Evolutionary conservation across 2,113 vertebrate genomes (phyloP).

Genomic region (Saguinus imperator): DNA sequence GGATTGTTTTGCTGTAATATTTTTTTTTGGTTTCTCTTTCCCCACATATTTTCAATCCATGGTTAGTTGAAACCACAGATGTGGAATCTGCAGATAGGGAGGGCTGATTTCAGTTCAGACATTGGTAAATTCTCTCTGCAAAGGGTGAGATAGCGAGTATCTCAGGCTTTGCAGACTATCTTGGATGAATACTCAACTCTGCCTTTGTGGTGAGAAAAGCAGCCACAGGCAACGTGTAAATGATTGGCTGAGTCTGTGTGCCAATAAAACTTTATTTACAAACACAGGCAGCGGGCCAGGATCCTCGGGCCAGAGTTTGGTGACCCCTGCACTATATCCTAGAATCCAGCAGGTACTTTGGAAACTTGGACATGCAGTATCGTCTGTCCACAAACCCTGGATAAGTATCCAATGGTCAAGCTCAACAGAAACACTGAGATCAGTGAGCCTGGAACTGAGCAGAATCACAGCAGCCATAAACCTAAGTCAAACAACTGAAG

Average conservation of each 20-base stretch:
- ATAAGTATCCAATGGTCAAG: background rate
- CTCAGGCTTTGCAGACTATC: background rate
- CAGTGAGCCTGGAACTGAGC: background rate
- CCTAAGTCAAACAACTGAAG: rapidly evolving
- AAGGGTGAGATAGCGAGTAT: background rate
- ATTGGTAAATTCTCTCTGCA: background rate
- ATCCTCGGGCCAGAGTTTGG: background rate
- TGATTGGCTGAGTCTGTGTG: rapidly evolving
- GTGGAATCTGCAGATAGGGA: background rate
- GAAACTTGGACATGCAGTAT: background rate
- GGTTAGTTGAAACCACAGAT: background rate
- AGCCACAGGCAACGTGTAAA: background rate
- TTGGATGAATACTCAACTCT: background rate
- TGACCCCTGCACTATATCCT: background rate
- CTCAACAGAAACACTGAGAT: background rate
- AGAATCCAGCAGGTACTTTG: background rate
- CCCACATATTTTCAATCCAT: background rate
- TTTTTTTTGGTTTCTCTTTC: background rate
- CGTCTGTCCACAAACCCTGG: background rate
- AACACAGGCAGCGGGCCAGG: background rate
- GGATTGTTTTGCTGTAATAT: background rate
- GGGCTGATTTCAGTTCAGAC: background rate
- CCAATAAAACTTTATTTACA: background rate
- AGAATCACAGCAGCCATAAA: background rate
- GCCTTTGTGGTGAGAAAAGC: background rate